A percentile compares a stretch with the other conserved stretches of the same genome.
phyloP scores from a whole-genome alignment of 2,797 vertebrate genomes.

The Pseudocheirus occidentalis region DNA sequence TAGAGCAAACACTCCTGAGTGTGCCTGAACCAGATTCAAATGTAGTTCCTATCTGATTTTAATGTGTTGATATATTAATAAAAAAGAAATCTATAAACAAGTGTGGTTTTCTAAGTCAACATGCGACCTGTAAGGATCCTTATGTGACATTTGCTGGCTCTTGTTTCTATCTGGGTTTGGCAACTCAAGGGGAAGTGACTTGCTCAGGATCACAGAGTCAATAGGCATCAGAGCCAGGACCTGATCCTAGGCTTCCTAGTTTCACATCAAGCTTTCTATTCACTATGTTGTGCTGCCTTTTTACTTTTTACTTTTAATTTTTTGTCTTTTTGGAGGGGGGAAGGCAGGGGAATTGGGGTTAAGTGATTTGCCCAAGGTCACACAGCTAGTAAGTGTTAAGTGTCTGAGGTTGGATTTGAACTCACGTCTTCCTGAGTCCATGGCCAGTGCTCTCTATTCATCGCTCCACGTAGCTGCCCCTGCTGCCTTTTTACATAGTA shows the following conservation, averaged over 20 bases:
- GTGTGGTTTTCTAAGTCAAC: background rate
- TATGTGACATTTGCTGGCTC: background rate
- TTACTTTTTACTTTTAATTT: background rate
- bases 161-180: background rate
- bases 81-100: background rate
- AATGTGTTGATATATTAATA: background rate
- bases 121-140: background rate
- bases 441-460: too few species aligned
- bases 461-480: too few species aligned
- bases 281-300: background rate
- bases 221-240: background rate
- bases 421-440: too few species aligned
- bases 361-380: too few species aligned
- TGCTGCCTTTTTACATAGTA: background rate
- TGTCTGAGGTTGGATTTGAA: too few species aligned
- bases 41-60: background rate
- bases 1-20: background rate
- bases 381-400: too few species aligned
- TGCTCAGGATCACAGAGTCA: background rate
- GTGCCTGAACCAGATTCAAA: background rate
- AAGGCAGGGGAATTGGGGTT: too few species aligned
- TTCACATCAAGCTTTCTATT: background rate
- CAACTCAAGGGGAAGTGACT: background rate
- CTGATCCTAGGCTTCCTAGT: background rate
- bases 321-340: too few species aligned